A percentile compares a stretch with the other conserved stretches of the same genome.
phyloP scores from a whole-genome alignment of 2,888 invertebrate genomes.

The Dryocosmus kuriphilus region DNA sequence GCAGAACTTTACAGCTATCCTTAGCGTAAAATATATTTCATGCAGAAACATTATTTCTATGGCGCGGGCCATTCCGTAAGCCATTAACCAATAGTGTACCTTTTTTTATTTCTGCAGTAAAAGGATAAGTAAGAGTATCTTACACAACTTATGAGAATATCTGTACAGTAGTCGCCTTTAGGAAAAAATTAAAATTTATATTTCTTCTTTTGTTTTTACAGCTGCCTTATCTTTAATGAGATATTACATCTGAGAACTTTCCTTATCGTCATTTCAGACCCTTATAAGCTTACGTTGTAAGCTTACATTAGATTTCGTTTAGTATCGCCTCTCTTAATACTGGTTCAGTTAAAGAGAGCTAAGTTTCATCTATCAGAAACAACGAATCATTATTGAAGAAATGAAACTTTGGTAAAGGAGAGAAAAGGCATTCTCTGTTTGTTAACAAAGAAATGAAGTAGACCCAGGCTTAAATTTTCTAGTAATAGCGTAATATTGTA shows the following conservation, averaged over 20 bases:
- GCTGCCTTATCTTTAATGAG: not conserved
- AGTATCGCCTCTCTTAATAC: too few species aligned
- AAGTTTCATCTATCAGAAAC: too few species aligned
- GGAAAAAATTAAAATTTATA: not conserved
- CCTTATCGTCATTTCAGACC: not conserved
- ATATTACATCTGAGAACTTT: not conserved
- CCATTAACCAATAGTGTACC: slow-evolving; percentile 24
- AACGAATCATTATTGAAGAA: not conserved
- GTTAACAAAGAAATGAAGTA: too few species aligned
- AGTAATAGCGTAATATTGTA: too few species aligned
- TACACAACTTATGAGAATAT: not conserved
- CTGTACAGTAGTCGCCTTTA: not conserved
- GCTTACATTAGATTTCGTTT: too few species aligned
- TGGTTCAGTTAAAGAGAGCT: too few species aligned
- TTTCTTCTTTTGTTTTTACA: not conserved
- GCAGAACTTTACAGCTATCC: not conserved
- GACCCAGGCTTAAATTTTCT: too few species aligned
- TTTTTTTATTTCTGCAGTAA: slow-evolving; percentile 25
- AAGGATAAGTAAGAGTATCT: not conserved
- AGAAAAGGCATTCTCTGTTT: too few species aligned
- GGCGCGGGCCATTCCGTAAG: not conserved
- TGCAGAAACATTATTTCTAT: slow-evolving; percentile 1
- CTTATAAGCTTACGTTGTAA: not conserved
- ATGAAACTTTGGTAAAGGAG: too few species aligned
- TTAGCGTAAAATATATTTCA: slow-evolving; percentile 6